Evolutionary conservation across 2,888 invertebrate species (phyloP), one percentile per base, ranked within the genome.

Genomic region (Linnaemya tessellans): DNA sequence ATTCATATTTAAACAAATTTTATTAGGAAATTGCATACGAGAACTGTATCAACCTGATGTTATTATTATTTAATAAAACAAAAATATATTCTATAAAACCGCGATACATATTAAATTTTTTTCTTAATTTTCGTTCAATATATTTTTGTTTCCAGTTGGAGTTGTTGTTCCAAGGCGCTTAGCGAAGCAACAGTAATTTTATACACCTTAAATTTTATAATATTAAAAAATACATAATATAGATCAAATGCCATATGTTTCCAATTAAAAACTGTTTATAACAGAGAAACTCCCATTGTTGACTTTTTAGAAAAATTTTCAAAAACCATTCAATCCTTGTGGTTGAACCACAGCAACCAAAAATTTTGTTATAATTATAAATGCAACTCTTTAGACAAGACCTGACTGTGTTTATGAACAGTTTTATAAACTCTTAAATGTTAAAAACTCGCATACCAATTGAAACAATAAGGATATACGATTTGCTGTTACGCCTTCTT

Each of bases 401-500:
- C 41, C 56, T 82, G 22, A 70, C 30, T 70, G 64, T 71, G 49
- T n/a, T 73, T 58, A 18, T 35, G 35, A 58, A 62, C 13, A 79
- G 51, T 62, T 62, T 67, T 58, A 22, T 38, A 25, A 58, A 11
- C 5, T 51, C 7, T 49, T 5, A 54, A 56, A 20, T 25, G 20
- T 38, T 51, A 15, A 15, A 74, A 67, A 64, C 49, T 46, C 18
- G n/a, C 51, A 38, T 25, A 20, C 18, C 51, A 77, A 60, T 4
- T 49, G 9, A 22, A 51, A 77, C 8, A 30, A 71, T 75, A 80
- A 80, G 80, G 74, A 83, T 85, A 84, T 65, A 58, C 65, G 18
- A 49, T 25, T 43, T 22, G 46, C 10, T 30, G 77, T 60, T 30
- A 83, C 84, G 84, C 86, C 83, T 67, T 54, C 73, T 62, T 82